phyloP scores from a whole-genome alignment of 2,888 invertebrate species.

The Melangyna quadrimaculata region DNA sequence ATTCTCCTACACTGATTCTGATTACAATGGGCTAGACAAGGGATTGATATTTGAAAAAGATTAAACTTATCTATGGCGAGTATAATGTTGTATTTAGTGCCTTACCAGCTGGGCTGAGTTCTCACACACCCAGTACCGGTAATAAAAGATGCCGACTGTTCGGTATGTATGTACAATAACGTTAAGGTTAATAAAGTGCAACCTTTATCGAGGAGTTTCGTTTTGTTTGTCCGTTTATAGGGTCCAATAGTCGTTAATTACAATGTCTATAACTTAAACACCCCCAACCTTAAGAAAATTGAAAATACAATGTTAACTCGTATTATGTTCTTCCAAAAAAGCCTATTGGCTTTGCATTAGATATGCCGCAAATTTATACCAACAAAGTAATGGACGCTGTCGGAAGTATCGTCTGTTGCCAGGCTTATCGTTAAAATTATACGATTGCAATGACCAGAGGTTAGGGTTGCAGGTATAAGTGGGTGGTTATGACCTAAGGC shows the following conservation, averaged over 20 bases:
- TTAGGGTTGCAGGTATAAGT: slow-evolving; percentile 8
- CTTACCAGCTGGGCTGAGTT: not conserved
- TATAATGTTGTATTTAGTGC: not conserved
- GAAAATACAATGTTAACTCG: slow-evolving; percentile 45
- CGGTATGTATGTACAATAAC: not conserved
- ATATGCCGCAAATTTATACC: not conserved
- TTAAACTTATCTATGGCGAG: slow-evolving; percentile 1
- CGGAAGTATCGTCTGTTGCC: slow-evolving; percentile 18
- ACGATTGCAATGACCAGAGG: slow-evolving; percentile 21
- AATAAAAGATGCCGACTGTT: not conserved
- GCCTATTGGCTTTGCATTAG: slow-evolving; percentile 9
- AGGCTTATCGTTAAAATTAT: slow-evolving; percentile 19
- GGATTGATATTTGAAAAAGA: slow-evolving; percentile 25
- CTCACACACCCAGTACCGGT: not conserved
- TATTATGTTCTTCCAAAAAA: slow-evolving; percentile 4
- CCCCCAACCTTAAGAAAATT: slow-evolving; percentile 44
- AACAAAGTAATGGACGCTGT: not conserved
- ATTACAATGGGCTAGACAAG: slow-evolving; percentile 31
- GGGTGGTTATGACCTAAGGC: slow-evolving; percentile 5
- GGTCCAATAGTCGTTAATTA: slow-evolving; percentile 45
- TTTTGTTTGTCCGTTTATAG: not conserved
- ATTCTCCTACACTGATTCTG: slow-evolving; percentile 22
- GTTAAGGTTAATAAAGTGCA: slow-evolving; percentile 5
- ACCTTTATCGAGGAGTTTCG: not conserved
- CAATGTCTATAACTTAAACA: slow-evolving; percentile 34